phyloP scores from a whole-genome alignment of 2,113 vertebrate genomes.

The Eulacestoma nigropectus region DNA sequence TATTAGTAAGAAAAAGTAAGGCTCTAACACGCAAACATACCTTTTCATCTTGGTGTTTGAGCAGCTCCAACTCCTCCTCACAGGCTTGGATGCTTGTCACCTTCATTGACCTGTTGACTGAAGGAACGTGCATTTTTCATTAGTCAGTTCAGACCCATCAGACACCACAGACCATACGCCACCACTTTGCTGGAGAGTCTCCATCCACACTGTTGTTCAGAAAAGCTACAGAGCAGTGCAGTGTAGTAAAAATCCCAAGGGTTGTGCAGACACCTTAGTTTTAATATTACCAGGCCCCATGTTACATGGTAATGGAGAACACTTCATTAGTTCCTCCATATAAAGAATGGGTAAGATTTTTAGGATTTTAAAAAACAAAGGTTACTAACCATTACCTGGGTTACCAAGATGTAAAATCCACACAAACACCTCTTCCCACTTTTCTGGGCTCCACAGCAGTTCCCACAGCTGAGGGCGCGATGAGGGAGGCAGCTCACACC shows the following conservation, averaged over 20 bases:
- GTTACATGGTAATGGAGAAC: background rate
- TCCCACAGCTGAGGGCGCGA: rapidly evolving
- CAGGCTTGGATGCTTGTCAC: background rate
- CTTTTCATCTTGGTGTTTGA: background rate
- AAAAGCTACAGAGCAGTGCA: background rate
- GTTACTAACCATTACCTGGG: background rate
- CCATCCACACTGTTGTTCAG: background rate
- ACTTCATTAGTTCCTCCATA: background rate
- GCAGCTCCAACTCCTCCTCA: background rate
- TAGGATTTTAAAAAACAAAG: background rate
- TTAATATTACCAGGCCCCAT: background rate
- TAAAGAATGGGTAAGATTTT: rapidly evolving
- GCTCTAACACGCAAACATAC: background rate
- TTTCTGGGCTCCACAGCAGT: background rate
- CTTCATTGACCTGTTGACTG: background rate
- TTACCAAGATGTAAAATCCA: background rate
- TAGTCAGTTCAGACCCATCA: background rate
- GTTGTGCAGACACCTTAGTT: background rate
- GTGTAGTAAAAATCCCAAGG: background rate
- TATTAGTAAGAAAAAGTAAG: background rate
- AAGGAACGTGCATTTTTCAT: background rate
- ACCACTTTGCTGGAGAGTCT: background rate
- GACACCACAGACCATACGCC: background rate
- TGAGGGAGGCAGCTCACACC: background rate
- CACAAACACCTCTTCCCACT: background rate